Evolutionary conservation across 2,797 vertebrate genomes (phyloP).

Genomic region (Coregonus suidteri): DNA sequence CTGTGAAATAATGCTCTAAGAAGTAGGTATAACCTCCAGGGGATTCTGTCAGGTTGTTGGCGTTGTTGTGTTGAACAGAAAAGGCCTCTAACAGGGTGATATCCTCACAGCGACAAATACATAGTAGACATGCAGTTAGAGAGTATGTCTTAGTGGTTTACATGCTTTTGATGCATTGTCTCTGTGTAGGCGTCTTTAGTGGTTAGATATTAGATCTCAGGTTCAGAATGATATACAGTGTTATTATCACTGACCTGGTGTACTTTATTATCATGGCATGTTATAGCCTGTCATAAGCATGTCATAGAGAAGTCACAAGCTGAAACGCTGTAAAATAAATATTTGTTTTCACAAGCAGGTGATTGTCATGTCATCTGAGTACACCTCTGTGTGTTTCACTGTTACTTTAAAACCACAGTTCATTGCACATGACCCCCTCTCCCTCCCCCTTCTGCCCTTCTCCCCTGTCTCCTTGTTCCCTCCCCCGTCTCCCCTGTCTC

Average conservation of each 20-base stretch:
- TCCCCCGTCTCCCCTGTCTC: too few species aligned
- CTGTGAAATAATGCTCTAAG: not conserved
- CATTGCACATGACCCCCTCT: constrained; percentile 20
- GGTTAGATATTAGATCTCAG: not conserved
- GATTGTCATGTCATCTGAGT: constrained; percentile 22
- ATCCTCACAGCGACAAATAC: not conserved
- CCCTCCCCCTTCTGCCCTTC: not conserved
- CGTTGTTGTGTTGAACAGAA: not conserved
- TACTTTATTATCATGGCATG: not conserved
- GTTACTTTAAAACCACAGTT: constrained; percentile 1
- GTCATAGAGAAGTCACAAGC: not conserved
- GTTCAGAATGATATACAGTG: not conserved
- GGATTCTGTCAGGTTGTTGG: not conserved
- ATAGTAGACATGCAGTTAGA: not conserved
- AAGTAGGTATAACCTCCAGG: not conserved
- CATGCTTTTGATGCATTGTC: not conserved
- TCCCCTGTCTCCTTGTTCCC: not conserved
- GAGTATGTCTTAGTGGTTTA: too few species aligned
- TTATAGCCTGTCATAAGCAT: not conserved
- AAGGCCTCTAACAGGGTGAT: not conserved
- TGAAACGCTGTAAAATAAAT: not conserved
- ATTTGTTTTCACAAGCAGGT: not conserved
- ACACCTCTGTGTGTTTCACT: constrained; percentile 8
- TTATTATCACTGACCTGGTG: not conserved
- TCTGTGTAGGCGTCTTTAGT: not conserved